These are phyloP conservation scores for Coptodon bakossiorum DNA, from an alignment of 2,113 vertebrate species.

Conservation along the genomic window DNA sequence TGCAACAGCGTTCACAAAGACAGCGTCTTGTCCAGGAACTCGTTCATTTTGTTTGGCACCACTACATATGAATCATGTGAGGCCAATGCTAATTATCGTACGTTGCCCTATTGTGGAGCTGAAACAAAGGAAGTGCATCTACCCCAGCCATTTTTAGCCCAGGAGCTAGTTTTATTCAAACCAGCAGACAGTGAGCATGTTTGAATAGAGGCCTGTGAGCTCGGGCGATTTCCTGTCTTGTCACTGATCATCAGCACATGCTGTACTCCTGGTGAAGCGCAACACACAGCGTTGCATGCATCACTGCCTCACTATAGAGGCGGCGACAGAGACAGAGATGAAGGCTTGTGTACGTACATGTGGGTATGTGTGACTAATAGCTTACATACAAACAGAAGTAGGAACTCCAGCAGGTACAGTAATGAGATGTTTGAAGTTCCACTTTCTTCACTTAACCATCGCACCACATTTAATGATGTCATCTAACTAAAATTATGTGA, in stretches of 20 bases:
- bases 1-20: neutral
- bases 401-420: neutral
- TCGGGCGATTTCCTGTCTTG: constrained; percentile 36
- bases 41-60: neutral
- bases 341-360: neutral
- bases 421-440: neutral
- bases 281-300: constrained; percentile 4
- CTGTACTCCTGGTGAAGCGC: constrained; percentile 30
- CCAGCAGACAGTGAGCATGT: neutral
- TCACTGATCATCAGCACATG: constrained; percentile 38
- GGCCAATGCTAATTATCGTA: constrained; percentile 42
- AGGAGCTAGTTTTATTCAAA: constrained; percentile 18
- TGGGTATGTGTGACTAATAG: neutral
- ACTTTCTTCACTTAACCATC: neutral
- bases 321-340: neutral
- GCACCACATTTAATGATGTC: neutral
- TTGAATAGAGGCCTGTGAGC: constrained; percentile 2
- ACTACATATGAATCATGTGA: constrained; percentile 20
- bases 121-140: constrained; percentile 41
- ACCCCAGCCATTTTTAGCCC: constrained; percentile 5
- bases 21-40: constrained; percentile 5
- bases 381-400: neutral
- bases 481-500: neutral
- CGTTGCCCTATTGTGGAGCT: neutral
- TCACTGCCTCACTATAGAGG: constrained; percentile 11